Base-by-base conservation (phyloP, 2,888 invertebrate species). In the Phyllotreta striolata region DNA sequence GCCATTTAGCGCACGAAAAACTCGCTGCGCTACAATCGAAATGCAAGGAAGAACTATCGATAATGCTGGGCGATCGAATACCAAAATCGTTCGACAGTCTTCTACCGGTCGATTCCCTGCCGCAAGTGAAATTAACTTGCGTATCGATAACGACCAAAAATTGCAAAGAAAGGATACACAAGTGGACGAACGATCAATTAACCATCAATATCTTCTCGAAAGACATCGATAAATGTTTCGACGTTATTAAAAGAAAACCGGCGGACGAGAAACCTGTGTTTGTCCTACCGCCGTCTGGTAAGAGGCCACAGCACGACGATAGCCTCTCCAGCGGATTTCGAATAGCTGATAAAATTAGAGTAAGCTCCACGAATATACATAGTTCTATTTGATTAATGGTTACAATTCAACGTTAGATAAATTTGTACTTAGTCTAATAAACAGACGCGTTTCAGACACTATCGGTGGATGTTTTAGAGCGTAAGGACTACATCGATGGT, bases 131-230 rank as follows among this genome's bases (percentile, higher is more conserved):
- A 68, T 76, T 80, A 34, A 84, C 84, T 44, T 88, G 87, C 67
- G 73, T 80, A 0, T 77, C 82, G 14, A 81, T 88, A 35, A 81
- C 87, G 1, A 77, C 78, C 0, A 82, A 84, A 67, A 83, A 83
- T 72, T 84, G 85, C 5, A 74, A 76, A 41, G 81, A 83, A 10
- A 83, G 86, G 55, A 82, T 88, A 14, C 76, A 82, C 46, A 83
- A 86, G 37, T 89, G 88, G 88, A 80, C 85, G 1, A 78, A 82
- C 13, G 79, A 83, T 0, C 86, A 87, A 68, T 77, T 86, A 40
- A 73, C 65, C 62, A 60, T 73, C 66, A 77, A 73, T 13, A 73
- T 82, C 10, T 82, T 82, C 62, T 72, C 72, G 1, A 82, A 81
- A 68, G 79, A 82, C 59, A 77, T 82, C 41, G 77, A 78, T 14